Percentiles rank a stretch among this genome's conserved stretches.
Conservation (phyloP, 2,113 vertebrate genomes). For the Crotalus tigris region DNA sequence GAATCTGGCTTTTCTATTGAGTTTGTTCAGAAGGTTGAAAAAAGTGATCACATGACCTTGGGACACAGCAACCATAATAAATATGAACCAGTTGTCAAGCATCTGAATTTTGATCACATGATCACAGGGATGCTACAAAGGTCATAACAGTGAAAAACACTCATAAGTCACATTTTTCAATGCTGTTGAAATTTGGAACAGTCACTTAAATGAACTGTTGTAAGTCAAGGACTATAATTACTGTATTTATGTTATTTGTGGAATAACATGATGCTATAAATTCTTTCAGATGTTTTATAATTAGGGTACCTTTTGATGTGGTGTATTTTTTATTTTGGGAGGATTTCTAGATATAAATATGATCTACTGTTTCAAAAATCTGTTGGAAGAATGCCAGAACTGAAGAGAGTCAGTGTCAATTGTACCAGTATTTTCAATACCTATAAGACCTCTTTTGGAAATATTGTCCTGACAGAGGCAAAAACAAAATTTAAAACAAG, state of each 20-base stretch:
- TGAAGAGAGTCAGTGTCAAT: background rate
- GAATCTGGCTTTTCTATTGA: background rate
- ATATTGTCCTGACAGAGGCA: background rate
- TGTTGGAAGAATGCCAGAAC: background rate
- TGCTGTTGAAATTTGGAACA: background rate
- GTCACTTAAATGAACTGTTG: background rate
- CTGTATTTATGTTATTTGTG: background rate
- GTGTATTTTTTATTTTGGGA: background rate
- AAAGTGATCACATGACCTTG: background rate
- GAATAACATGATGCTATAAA: background rate
- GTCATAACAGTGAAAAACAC: background rate
- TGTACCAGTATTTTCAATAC: background rate
- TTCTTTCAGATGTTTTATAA: background rate
- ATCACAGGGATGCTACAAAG: background rate
- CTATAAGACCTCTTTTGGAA: background rate
- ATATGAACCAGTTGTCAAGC: background rate
- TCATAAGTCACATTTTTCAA: background rate
- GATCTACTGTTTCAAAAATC: background rate
- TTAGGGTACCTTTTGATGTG: background rate
- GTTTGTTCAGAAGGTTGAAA: background rate
- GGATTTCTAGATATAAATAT: background rate
- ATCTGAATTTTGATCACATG: background rate
- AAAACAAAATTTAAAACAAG: background rate
- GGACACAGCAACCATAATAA: background rate
- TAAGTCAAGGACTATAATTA: background rate